Conservation (phyloP, 37 sponge, comb jelly and placozoan species). For the Beroe forskalii region DNA sequence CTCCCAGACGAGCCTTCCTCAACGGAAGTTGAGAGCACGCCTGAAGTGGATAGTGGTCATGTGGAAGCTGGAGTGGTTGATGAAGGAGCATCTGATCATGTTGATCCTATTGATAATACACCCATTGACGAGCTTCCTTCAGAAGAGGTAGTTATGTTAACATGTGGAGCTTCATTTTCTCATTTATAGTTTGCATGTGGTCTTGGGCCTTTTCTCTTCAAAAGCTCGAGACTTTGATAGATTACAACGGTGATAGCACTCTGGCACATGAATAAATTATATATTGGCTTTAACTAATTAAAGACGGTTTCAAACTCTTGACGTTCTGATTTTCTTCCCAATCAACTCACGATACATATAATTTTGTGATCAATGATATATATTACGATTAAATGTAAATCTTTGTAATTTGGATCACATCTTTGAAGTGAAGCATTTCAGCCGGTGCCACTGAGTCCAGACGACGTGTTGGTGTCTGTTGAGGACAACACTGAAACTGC, state of each 20-base stretch:
- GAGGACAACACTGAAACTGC: neutral
- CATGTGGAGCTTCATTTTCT: no score
- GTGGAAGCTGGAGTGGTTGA: neutral
- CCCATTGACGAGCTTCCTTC: neutral
- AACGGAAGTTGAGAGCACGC: neutral
- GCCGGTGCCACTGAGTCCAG: neutral
- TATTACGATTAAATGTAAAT: neutral
- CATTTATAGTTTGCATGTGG: no score
- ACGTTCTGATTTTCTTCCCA: neutral
- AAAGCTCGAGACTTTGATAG: neutral
- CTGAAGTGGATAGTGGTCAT: neutral
- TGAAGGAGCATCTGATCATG: neutral
- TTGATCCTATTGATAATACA: neutral
- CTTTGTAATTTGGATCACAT: neutral
- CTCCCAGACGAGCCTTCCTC: neutral
- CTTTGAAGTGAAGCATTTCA: slow-evolving; percentile 60
- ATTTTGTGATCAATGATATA: no score
- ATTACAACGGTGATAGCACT: neutral
- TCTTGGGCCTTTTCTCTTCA: neutral
- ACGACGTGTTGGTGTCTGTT: neutral
- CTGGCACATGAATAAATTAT: no score
- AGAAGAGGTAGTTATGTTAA: neutral
- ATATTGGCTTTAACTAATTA: no score
- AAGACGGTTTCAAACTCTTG: no score
- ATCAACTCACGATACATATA: neutral